Evolutionary conservation across 2,797 vertebrate genomes (phyloP), one percentile per base, ranked within the genome.

Genomic region (Diceros bicornis): DNA sequence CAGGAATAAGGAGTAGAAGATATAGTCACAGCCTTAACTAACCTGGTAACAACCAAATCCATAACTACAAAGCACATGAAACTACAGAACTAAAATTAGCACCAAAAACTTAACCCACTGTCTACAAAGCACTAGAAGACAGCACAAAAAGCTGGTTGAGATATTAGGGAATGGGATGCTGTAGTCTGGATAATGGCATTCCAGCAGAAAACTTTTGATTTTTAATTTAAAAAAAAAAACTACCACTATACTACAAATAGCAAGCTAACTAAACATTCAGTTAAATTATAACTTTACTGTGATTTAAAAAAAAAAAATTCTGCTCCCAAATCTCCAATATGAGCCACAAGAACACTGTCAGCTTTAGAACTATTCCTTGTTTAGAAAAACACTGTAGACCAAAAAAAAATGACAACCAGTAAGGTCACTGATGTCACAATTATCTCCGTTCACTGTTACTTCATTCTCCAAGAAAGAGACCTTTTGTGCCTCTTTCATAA

Each of bases 241-340:
- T 3, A 75, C 20, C 27, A 69, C 23, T 52, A 61, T 44, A 86
- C 17, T 50, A 69, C 32, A 66, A 72, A 27, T 52, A 96, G 61
- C 17, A 87, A 89, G 74, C 64, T 94, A 94, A 69, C 29, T 79
- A 72, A 86, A 86, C n/a, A 61, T 69, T 68, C 34, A n/a, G 41
- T 47, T 64, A 83, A 68, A 78, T 77, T 68, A 77, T 20, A 55
- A 71, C 17, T 75, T 72, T 29, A 79, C 71, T 50, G 18, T 86
- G 41, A 66, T 55, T 71, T 74, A 32, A 4, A 3, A 55, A 5
- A 13, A 13, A 13, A 64, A 41, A 83, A 57, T 20, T 68, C 59
- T 66, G 44, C 21, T 90, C 59, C 44, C 25, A 83, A 61, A 78
- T 82, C 68, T 71, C 72, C 29, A 62, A 4, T 2, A 0, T 55